Conservation (phyloP, 1,140 invertebrate species). For the Drosophila varians region DNA sequence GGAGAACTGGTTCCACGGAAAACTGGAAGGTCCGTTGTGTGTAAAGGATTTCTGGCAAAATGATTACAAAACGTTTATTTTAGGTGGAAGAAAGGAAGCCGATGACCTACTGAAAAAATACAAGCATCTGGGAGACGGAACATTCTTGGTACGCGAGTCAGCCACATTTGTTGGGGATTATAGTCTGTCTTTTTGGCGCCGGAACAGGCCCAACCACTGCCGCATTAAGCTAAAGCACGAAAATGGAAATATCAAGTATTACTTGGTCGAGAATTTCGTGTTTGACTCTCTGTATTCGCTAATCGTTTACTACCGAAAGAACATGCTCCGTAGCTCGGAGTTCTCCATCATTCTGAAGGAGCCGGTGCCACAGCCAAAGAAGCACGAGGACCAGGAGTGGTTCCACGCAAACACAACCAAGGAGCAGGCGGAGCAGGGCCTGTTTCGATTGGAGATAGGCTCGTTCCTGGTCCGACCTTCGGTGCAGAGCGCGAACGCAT, state of each 20-base stretch:
- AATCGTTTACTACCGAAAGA: constrained; percentile 94
- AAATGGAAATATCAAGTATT: constrained; percentile 94
- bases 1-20: constrained; percentile 98
- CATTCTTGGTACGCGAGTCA: constrained; percentile 96
- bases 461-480: constrained; percentile 96
- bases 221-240: constrained; percentile 95
- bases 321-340: constrained; percentile 94
- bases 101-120: constrained; percentile 89
- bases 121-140: constrained; percentile 95
- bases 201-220: constrained; percentile 95
- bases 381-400: constrained; percentile 97
- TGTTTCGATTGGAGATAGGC: constrained; percentile 93
- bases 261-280: constrained; percentile 93
- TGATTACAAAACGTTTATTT: not conserved
- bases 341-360: constrained; percentile 94
- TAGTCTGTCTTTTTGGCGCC: constrained; percentile 96
- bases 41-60: not conserved
- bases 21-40: constrained; percentile 86
- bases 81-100: constrained; percentile 88
- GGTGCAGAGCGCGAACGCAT: constrained; percentile 92
- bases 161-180: constrained; percentile 98
- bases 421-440: constrained; percentile 92
- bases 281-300: constrained; percentile 97
- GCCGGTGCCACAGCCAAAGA: constrained; percentile 97
- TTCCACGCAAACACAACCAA: constrained; percentile 93